phyloP scores from a whole-genome alignment of 2,797 vertebrate species.

The Crenuchus spilurus region DNA sequence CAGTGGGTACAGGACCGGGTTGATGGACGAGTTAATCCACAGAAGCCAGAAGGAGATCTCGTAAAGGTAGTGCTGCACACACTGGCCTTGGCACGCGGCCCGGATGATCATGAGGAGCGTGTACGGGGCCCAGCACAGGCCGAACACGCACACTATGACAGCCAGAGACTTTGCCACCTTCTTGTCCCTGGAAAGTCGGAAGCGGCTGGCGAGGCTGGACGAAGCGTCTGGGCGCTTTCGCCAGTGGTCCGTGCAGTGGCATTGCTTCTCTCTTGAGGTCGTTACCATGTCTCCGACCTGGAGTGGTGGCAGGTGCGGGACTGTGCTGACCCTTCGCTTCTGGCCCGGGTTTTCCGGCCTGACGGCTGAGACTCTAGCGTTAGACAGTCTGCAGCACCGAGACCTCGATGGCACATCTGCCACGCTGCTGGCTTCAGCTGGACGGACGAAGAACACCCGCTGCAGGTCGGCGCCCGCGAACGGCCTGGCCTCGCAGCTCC shows the following conservation, averaged over 20 bases:
- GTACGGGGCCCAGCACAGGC: slow-evolving; percentile 78
- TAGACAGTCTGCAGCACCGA: slow-evolving; percentile 52
- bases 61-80: slow-evolving; percentile 73
- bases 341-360: slow-evolving; percentile 31
- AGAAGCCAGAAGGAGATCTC: slow-evolving; percentile 81
- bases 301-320: slow-evolving; percentile 67
- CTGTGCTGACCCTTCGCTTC: slow-evolving; percentile 53
- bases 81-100: slow-evolving; percentile 73
- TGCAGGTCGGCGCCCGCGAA: slow-evolving; percentile 58
- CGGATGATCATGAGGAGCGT: slow-evolving; percentile 78
- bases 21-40: slow-evolving; percentile 80
- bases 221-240: slow-evolving; percentile 56
- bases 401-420: slow-evolving; percentile 29
- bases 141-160: slow-evolving; percentile 78
- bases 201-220: slow-evolving; percentile 64
- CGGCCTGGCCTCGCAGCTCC: slow-evolving; percentile 64
- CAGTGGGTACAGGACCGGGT: slow-evolving; percentile 76
- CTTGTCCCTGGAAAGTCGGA: slow-evolving; percentile 73
- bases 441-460: slow-evolving; percentile 70
- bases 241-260: slow-evolving; percentile 53
- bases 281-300: slow-evolving; percentile 63
- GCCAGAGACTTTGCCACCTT: slow-evolving; percentile 78
- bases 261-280: slow-evolving; percentile 45
- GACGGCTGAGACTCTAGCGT: slow-evolving; percentile 19
- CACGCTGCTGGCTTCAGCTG: slow-evolving; percentile 32